Conservation (phyloP, 2,888 invertebrate species). For the Cistogaster globosa region DNA sequence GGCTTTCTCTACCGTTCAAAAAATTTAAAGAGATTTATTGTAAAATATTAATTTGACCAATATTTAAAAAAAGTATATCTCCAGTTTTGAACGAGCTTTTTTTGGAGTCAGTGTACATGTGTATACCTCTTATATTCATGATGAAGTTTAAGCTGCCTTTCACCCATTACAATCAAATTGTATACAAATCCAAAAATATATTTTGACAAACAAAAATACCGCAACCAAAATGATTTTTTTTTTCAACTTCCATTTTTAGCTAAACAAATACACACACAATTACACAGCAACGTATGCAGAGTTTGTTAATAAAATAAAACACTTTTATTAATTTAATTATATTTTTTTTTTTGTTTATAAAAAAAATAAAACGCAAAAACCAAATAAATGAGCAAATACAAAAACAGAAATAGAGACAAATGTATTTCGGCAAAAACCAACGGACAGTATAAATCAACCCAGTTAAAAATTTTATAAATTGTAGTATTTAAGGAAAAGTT, state of each 20-base stretch:
- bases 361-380: not conserved
- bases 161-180: conserved; percentile 17
- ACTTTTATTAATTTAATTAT: conserved; percentile 48
- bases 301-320: conserved; percentile 33
- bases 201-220: conserved; percentile 16
- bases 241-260: conserved; percentile 11
- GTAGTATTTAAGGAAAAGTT: too few relatives aligned
- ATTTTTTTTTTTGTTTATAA: not conserved
- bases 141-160: conserved; percentile 24
- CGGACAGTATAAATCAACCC: not conserved
- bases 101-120: too few relatives aligned
- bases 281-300: not conserved
- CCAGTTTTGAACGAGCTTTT: too few relatives aligned
- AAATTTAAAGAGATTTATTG: too few relatives aligned
- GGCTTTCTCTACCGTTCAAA: too few relatives aligned
- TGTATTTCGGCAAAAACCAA: conserved; percentile 11
- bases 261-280: not conserved
- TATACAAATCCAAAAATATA: not conserved
- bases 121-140: not conserved
- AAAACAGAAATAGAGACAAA: not conserved
- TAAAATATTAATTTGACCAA: too few relatives aligned
- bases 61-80: too few relatives aligned
- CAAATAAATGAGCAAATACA: conserved; percentile 31
- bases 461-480: too few relatives aligned
- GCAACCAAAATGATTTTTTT: not conserved